Conservation (phyloP, 2,888 invertebrate species). For the Oxyscelio sp. region DNA sequence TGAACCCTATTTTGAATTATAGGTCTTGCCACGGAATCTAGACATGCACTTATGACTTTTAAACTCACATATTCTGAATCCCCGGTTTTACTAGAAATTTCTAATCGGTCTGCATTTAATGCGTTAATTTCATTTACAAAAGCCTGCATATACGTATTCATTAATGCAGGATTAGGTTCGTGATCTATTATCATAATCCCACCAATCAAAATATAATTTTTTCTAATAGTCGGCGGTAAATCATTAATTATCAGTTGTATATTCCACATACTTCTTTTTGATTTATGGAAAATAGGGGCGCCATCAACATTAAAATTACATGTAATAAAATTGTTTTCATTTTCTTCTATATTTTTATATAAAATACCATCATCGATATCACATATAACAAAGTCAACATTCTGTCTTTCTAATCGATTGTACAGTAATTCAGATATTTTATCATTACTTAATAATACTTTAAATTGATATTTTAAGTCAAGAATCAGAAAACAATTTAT, state of each 20-base stretch:
- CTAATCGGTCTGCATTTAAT: no score
- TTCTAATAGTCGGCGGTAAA: constrained; percentile 18
- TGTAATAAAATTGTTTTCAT: constrained; percentile 31
- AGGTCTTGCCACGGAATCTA: constrained; percentile 34
- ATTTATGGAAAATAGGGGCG: constrained; percentile 44
- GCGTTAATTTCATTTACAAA: no score
- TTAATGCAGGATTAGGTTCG: constrained; percentile 32
- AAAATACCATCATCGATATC: constrained; percentile 39
- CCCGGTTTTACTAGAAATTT: no score
- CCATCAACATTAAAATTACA: constrained; percentile 51
- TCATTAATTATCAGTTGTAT: constrained; percentile 43
- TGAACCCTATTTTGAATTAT: constrained; percentile 42
- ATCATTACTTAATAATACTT: no score
- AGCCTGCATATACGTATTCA: constrained; percentile 31
- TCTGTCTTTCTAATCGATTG: no score
- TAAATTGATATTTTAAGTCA: no score
- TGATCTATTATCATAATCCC: constrained; percentile 21
- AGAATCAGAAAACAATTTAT: no score
- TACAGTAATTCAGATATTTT: no score
- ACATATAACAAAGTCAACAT: no score
- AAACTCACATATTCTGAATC: no score
- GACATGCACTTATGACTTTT: constrained; percentile 13
- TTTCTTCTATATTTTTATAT: constrained; percentile 20
- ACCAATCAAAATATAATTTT: constrained; percentile 21
- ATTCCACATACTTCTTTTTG: constrained; percentile 44